Conservation (phyloP, 2,888 invertebrate species). For the Ceramica pisi region DNA sequence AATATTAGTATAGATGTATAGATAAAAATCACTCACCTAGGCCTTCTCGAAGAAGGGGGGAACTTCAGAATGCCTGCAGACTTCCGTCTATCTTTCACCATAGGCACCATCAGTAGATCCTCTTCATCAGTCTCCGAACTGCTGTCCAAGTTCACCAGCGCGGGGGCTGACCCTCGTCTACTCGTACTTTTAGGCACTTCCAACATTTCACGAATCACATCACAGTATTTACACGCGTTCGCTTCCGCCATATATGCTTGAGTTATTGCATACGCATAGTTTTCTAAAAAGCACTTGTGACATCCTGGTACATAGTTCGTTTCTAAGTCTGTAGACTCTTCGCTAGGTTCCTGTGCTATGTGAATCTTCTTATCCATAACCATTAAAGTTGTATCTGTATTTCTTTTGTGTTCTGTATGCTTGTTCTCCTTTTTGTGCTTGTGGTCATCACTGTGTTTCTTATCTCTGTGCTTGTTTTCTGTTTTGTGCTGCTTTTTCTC, state of each 20-base stretch:
- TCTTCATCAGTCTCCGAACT: slow-evolving; percentile 87
- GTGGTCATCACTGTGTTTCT: slow-evolving; percentile 77
- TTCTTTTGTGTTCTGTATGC: slow-evolving; percentile 82
- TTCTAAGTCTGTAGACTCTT: slow-evolving; percentile 86
- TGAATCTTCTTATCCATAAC: slow-evolving; percentile 82
- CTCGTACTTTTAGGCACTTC: slow-evolving; percentile 83
- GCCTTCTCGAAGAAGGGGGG: slow-evolving; percentile 82
- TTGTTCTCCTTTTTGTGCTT: slow-evolving; percentile 82
- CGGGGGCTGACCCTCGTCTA: slow-evolving; percentile 90
- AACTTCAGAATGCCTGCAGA: slow-evolving; percentile 89
- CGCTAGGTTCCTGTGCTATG: slow-evolving; percentile 82
- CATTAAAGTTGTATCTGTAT: slow-evolving; percentile 79
- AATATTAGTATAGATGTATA: no score
- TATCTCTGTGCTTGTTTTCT: slow-evolving; percentile 78
- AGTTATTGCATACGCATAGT: slow-evolving; percentile 87
- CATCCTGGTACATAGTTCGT: slow-evolving; percentile 83
- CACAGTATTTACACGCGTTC: slow-evolving; percentile 87
- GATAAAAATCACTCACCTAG: slow-evolving; percentile 80
- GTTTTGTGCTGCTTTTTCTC: slow-evolving; percentile 82
- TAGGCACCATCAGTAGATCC: slow-evolving; percentile 87
- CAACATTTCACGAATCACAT: slow-evolving; percentile 87
- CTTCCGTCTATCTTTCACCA: slow-evolving; percentile 86
- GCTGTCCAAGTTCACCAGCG: slow-evolving; percentile 87
- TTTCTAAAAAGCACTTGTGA: slow-evolving; percentile 89
- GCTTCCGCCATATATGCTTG: slow-evolving; percentile 87